These are phyloP conservation scores for Ornithoptera priamus DNA, from an alignment of 2,888 invertebrate genomes.

Conservation along the genomic window DNA sequence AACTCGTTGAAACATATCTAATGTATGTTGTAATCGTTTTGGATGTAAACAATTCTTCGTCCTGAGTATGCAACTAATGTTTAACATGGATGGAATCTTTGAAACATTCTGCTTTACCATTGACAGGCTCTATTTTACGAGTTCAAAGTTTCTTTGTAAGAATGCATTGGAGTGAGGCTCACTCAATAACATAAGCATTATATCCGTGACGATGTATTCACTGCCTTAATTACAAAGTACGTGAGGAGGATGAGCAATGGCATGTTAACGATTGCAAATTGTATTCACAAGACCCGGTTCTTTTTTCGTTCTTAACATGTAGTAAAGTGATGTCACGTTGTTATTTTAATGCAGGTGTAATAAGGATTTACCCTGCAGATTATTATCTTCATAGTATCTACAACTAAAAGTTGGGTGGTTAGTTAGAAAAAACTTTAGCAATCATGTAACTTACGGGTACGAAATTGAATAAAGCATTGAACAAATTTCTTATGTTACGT, in stretches of 20 bases:
- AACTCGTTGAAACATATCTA: too few species aligned
- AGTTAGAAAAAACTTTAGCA: too few species aligned
- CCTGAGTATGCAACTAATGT: neutral
- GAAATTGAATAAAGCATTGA: too few species aligned
- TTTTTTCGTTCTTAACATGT: conserved; percentile 2
- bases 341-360: neutral
- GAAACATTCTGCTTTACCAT: neutral
- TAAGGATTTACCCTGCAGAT: neutral
- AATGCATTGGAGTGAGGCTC: conserved; percentile 1
- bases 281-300: conserved; percentile 5
- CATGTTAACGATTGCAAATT: neutral
- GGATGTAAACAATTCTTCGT: neutral
- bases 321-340: conserved; percentile 1
- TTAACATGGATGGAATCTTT: neutral
- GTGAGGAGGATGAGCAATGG: conserved; percentile 2
- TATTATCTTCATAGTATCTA: neutral
- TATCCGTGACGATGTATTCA: conserved; percentile 3
- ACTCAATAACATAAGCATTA: conserved; percentile 15
- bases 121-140: conserved; percentile 12
- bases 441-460: too few species aligned
- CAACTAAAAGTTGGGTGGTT: too few species aligned
- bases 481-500: too few species aligned
- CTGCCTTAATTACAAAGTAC: conserved; percentile 22
- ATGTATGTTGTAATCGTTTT: too few species aligned
- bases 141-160: conserved; percentile 19